Evolutionary conservation across 2,888 invertebrate genomes (phyloP), one percentile per base, ranked within the genome.

Genomic region (Orchesellides sinensis): DNA sequence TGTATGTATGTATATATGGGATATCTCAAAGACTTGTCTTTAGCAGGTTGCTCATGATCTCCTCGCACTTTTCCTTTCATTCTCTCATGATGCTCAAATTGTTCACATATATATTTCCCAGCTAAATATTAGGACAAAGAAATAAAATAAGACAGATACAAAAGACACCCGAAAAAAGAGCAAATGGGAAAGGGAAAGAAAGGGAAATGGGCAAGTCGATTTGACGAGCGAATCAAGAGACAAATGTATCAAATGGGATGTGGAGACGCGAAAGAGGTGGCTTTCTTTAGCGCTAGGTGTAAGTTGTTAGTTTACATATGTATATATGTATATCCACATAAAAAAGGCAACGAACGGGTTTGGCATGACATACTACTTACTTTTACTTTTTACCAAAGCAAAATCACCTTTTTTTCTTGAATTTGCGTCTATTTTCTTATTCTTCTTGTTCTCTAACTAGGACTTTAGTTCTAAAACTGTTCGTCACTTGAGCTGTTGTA

Each of bases 241-340:
- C 87, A 87, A 87, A 87, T 85, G 85, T 84, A 78, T 84, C 84
- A 84, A 87, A 85, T 85, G 78, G 83, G 84, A 83, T 72, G 77
- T 83, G 75, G 84, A 78, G 74, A 40, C 40, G n/a, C 40, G 10
- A 40, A n/a, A 40, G 10, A 8, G 40, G 56, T 72, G 66, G 66
- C 73, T 65, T 72, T 54, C n/a, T n/a, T n/a, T n/a, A n/a, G n/a
- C n/a, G 74, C 72, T 81, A 72, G 73, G 66, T 69, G 69, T 10
- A 5, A 32, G 69, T 69, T 52, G 69, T 54, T 69, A 69, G 69
- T 54, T 54, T 69, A 54, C 35, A n/a, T 8, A 40, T n/a, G n/a
- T n/a, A n/a, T n/a, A n/a, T n/a, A n/a, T n/a, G n/a, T n/a, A n/a
- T n/a, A n/a, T n/a, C n/a, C n/a, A n/a, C n/a, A n/a, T n/a, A n/a